Percentiles rank a stretch among this genome's conserved stretches.
Conservation (phyloP, 2,888 invertebrate genomes). For the Callyntrura guangdongensis region DNA sequence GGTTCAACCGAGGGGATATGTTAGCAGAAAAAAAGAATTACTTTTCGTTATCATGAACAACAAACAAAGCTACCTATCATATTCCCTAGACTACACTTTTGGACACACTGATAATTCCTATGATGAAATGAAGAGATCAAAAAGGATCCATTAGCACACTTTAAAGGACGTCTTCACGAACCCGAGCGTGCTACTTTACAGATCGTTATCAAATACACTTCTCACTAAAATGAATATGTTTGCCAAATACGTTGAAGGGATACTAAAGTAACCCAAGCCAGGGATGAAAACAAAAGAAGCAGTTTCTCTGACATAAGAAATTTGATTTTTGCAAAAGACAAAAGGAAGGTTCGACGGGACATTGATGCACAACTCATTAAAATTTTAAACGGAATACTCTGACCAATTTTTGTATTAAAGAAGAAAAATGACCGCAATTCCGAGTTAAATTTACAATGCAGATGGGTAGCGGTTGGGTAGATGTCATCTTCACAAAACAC, state of each 20-base stretch:
- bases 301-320: not conserved
- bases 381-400: too few relatives aligned
- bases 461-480: slow-evolving; percentile 30
- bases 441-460: not conserved
- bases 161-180: slow-evolving; percentile 4
- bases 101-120: slow-evolving; percentile 64
- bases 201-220: slow-evolving; percentile 63
- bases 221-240: not conserved
- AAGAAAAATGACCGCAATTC: not conserved
- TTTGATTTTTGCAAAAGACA: not conserved
- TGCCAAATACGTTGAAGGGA: too few relatives aligned
- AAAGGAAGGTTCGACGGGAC: not conserved
- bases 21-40: slow-evolving; percentile 19
- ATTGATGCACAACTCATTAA: not conserved
- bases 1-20: not conserved
- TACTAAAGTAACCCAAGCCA: not conserved
- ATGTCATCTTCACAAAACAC: slow-evolving; percentile 43
- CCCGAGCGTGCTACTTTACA: slow-evolving; percentile 63
- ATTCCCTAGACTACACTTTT: slow-evolving; percentile 38
- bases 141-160: slow-evolving; percentile 75
- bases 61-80: slow-evolving; percentile 23
- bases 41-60: not conserved
- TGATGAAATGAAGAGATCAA: slow-evolving; percentile 54
- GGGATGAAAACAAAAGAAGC: not conserved
- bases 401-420: too few relatives aligned